These are phyloP conservation scores for Pristionchus japonicus DNA, from an alignment of 2,888 invertebrate species.

Conservation along the genomic window DNA sequence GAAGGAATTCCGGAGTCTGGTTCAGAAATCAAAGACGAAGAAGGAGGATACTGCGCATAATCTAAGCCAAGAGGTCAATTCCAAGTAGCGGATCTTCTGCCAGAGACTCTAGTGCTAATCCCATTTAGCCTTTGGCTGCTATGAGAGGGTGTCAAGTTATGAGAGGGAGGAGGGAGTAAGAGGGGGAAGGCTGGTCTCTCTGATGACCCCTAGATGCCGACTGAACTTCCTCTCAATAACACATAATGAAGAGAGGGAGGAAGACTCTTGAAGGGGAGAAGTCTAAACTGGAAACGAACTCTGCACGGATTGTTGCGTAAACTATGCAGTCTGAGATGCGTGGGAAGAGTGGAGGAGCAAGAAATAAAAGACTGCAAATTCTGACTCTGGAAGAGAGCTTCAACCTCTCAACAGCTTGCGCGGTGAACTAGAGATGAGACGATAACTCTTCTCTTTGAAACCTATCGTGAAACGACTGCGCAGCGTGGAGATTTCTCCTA, in stretches of 20 bases:
- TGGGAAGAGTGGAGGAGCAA: not conserved
- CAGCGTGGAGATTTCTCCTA: not conserved
- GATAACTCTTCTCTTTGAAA: no score
- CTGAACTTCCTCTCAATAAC: slow-evolving; percentile 31
- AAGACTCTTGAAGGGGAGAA: not conserved
- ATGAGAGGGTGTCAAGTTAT: slow-evolving; percentile 35
- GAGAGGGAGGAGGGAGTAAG: not conserved
- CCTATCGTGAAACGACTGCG: no score
- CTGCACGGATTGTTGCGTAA: not conserved
- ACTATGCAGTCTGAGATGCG: not conserved
- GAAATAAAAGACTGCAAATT: not conserved
- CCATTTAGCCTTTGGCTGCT: not conserved
- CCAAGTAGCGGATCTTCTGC: not conserved
- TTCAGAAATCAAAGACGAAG: not conserved
- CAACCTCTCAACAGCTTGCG: no score
- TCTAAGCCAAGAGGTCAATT: not conserved
- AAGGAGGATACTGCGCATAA: not conserved
- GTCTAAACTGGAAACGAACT: slow-evolving; percentile 24
- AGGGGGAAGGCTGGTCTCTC: not conserved
- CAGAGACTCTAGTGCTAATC: not conserved
- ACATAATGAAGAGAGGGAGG: slow-evolving; percentile 28
- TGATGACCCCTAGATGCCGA: slow-evolving; percentile 37
- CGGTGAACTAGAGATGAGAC: no score
- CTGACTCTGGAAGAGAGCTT: not conserved
- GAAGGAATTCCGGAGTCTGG: no score